Percentiles rank a stretch among this genome's conserved stretches.
Evolutionary conservation across 2,888 invertebrate species (phyloP).

Genomic region (Drosophila ustulata): DNA sequence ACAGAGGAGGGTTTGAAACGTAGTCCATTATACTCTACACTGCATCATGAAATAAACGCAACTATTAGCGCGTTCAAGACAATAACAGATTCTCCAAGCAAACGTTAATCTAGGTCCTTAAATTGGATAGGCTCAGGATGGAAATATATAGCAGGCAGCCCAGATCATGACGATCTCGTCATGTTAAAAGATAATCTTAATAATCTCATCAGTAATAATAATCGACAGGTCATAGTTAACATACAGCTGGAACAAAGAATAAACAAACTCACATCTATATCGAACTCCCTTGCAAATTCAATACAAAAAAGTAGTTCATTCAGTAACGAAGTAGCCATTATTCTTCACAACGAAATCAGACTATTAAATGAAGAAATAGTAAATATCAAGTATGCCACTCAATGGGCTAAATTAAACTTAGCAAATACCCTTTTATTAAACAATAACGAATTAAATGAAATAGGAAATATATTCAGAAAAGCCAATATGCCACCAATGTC

Average conservation of each 20-base stretch:
- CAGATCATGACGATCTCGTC: background rate
- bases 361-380: no score
- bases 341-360: no score
- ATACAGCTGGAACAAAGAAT: background rate
- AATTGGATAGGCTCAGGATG: background rate
- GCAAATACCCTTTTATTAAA: no score
- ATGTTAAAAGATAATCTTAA: background rate
- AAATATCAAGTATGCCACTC: no score
- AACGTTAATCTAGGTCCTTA: background rate
- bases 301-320: no score
- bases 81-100: background rate
- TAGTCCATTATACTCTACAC: background rate
- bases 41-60: background rate
- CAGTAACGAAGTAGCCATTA: no score
- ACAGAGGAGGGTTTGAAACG: background rate
- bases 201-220: background rate
- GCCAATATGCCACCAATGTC: no score
- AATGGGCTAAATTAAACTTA: no score
- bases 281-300: no score
- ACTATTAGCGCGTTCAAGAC: background rate
- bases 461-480: no score
- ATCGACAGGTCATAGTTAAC: background rate
- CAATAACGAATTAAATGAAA: no score
- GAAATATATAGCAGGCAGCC: slow-evolving; percentile 2
- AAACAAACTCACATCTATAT: no score